Evolutionary conservation across 2,888 invertebrate genomes (phyloP), one percentile per base, ranked within the genome.

Genomic region (Emmelina monodactyla): DNA sequence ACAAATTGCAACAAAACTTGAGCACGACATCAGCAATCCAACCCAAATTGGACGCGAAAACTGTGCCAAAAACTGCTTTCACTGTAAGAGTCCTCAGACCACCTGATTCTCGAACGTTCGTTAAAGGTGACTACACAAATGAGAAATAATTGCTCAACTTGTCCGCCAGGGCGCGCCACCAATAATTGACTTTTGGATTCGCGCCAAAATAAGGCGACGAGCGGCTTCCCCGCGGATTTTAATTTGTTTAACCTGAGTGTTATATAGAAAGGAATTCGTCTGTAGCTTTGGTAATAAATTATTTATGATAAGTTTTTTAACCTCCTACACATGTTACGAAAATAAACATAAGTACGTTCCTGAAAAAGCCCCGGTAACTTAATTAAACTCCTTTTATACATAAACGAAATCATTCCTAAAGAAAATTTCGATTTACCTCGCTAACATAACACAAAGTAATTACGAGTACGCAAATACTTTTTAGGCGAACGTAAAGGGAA

Each of bases 181-280:
- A 58, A 69, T 75, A 73, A 75, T 72, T 72, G 73, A 68, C 58
- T 67, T 61, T 64, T 72, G 76, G 70, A 66, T 57, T 56, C 45
- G 38, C 41, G 72, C 76, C 71, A 70, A 64, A 25, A 4, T 25
- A 25, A 11, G 25, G 25, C 25, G 55, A 58, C 45, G 39, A 47
- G 55, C 55, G 49, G 48, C 31, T 38, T 32, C 29, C 43, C 10
- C 11, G 13, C 16, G 35, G 42, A 35, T 33, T 35, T 33, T 38
- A 19, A 14, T 28, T 13, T 7, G 10, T 11, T n/a, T n/a, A n/a
- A n/a, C n/a, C n/a, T n/a, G n/a, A n/a, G n/a, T n/a, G n/a, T n/a
- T n/a, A n/a, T n/a, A n/a, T n/a, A n/a, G n/a, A n/a, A n/a, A n/a
- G n/a, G n/a, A n/a, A n/a, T n/a, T n/a, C n/a, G n/a, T n/a, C n/a